Evolutionary conservation across 2,888 invertebrate genomes (phyloP).

Genomic region (Acanthosoma haemorrhoidale): DNA sequence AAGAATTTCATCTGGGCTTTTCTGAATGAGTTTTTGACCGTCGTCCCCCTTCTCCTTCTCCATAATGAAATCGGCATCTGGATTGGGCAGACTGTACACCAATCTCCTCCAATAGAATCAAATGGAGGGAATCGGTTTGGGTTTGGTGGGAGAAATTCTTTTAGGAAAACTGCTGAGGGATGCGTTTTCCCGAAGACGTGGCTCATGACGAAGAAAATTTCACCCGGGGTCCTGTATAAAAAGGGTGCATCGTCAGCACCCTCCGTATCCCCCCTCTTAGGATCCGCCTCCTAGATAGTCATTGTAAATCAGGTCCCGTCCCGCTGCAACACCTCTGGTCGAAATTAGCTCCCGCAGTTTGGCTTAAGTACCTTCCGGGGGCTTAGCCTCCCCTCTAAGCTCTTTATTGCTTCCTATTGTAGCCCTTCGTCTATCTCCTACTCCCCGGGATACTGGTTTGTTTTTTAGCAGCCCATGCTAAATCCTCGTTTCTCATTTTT

Average conservation of each 20-base stretch:
- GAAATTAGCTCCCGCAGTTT: too few relatives aligned
- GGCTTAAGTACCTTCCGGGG: too few relatives aligned
- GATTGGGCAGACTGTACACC: too few relatives aligned
- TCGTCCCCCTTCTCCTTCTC: not conserved
- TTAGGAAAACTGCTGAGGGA: slow-evolving; percentile 8
- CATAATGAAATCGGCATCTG: not conserved
- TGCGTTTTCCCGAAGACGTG: slow-evolving; percentile 10
- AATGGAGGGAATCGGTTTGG: not conserved
- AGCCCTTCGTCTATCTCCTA: too few relatives aligned
- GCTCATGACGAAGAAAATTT: slow-evolving; percentile 11
- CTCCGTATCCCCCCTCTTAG: too few relatives aligned
- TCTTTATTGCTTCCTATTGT: too few relatives aligned
- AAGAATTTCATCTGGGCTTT: too few relatives aligned
- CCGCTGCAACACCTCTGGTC: too few relatives aligned
- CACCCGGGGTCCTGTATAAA: not conserved
- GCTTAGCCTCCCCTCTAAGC: too few relatives aligned
- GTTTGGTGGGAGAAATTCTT: not conserved
- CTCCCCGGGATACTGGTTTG: too few relatives aligned
- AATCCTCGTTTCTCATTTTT: too few relatives aligned
- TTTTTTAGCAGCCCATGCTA: too few relatives aligned
- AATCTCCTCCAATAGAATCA: not conserved
- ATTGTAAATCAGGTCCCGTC: not conserved
- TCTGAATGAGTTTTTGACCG: not conserved
- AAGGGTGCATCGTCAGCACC: slow-evolving; percentile 4
- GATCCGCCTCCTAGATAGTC: not conserved